Evolutionary conservation across 1,140 invertebrate species (phyloP).

Genomic region (Drosophila mayri): DNA sequence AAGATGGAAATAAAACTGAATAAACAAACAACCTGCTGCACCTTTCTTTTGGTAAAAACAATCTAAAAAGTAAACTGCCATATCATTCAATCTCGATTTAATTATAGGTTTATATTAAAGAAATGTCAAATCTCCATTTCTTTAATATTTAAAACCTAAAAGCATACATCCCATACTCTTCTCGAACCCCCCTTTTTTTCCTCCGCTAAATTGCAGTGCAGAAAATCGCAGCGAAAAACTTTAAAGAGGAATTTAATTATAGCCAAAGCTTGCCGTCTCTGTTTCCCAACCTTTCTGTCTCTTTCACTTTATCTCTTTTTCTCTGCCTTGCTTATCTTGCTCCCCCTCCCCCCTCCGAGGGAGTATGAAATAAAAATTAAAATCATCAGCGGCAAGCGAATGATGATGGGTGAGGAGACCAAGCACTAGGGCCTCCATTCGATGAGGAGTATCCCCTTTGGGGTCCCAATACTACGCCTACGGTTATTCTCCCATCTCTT

Average conservation of each 20-base stretch:
- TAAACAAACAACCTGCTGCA: too few species aligned
- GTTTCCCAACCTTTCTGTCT: neutral
- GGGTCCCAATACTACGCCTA: slow-evolving; percentile 31
- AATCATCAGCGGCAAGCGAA: slow-evolving; percentile 28
- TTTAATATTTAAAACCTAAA: neutral
- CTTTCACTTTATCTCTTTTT: neutral
- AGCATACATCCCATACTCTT: neutral
- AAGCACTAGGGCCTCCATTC: slow-evolving; percentile 2
- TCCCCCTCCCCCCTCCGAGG: slow-evolving; percentile 7
- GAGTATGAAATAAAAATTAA: slow-evolving; percentile 48
- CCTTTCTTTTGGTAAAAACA: neutral
- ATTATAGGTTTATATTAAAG: neutral
- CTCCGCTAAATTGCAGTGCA: slow-evolving; percentile 11
- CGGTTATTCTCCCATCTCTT: slow-evolving; percentile 17
- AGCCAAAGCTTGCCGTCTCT: slow-evolving; percentile 39
- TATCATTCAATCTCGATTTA: neutral
- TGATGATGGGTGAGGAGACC: slow-evolving; percentile 15
- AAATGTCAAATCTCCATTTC: rapidly evolving
- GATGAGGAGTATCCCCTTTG: neutral
- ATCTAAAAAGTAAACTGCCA: neutral
- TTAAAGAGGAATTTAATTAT: slow-evolving; percentile 80
- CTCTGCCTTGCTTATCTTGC: slow-evolving; percentile 3
- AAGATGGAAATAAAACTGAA: neutral
- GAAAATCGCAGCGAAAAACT: slow-evolving; percentile 39
- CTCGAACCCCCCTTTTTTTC: too few species aligned